Conservation (phyloP, 1,140 invertebrate genomes). For the Microplitis demolitor region DNA sequence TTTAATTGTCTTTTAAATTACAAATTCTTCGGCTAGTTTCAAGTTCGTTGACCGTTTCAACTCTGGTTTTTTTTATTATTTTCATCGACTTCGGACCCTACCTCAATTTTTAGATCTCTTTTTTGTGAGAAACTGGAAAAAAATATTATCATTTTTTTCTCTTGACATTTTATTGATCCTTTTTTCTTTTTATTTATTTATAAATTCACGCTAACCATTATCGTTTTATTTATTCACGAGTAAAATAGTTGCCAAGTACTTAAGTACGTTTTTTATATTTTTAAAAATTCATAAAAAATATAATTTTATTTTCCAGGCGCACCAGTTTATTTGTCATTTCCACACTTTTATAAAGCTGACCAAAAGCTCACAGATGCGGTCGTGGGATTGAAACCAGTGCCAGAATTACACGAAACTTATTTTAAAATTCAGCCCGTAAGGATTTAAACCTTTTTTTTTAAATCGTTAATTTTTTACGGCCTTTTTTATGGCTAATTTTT, state of each 20-base stretch:
- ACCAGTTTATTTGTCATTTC: constrained; percentile 84
- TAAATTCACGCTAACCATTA: constrained; percentile 5
- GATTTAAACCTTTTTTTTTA: background rate
- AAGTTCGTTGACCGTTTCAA: too few relatives aligned
- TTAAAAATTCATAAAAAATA: background rate
- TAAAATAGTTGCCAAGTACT: too few relatives aligned
- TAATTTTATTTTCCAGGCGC: constrained; percentile 66
- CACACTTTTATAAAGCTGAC: constrained; percentile 87
- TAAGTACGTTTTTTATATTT: too few relatives aligned
- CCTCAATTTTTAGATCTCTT: too few relatives aligned
- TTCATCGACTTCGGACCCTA: too few relatives aligned
- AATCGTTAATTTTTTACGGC: background rate
- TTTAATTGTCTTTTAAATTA: background rate
- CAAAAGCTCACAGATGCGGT: constrained; percentile 71
- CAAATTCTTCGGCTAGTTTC: too few relatives aligned
- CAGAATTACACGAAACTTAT: constrained; percentile 75
- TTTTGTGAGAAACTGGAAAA: too few relatives aligned
- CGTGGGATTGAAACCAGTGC: constrained; percentile 74
- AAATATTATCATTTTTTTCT: too few relatives aligned
- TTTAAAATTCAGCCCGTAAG: constrained; percentile 87
- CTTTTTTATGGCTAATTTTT: too few relatives aligned
- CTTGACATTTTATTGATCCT: too few relatives aligned
- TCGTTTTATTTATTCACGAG: constrained; percentile 15
- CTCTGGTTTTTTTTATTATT: too few relatives aligned
- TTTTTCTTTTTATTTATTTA: too few relatives aligned